Evolutionary conservation across 2,113 vertebrate genomes (phyloP), one percentile per base, ranked within the genome.

Genomic region (Mirounga angustirostris): DNA sequence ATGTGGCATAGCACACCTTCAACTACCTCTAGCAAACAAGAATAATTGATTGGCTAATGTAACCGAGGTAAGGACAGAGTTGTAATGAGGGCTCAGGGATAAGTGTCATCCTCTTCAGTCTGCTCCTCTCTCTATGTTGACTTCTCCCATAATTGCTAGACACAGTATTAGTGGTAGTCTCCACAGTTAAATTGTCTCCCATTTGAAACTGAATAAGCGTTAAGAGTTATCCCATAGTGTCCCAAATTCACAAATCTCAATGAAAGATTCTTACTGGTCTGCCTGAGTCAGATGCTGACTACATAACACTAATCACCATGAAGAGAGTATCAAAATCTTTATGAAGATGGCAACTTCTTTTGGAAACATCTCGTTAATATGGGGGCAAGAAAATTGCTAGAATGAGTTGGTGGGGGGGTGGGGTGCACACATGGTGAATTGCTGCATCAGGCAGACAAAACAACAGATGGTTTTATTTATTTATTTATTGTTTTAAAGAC

Each of bases 401-500:
- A 71, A 65, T 18, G 30, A 61, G 87, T 88, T 63, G 16, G 36
- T 63, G 30, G n/a, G 30, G n/a, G 54, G 80, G 14, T 58, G 24
- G 46, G 36, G 22, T 65, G 5, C 9, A 54, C 73, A 79, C 74
- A 74, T 86, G 61, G 19, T 19, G 36, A 85, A 88, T 52, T 85
- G 13, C 26, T 59, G 19, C 18, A 65, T 43, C 28, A 7, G 36
- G 59, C 7, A 93, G 71, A 91, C 46, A 81, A 90, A 96, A 94
- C n/a, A 91, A 46, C 90, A 91, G 74, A 85, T 94, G 76, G 79
- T 95, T 84, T 89, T 65, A 40, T 40, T 40, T 40, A 40, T 40
- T 40, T 40, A 40, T 40, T 40, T 40, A 36, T 36, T 36, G 36
- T 36, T 36, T 36, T 36, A 40, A 40, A 40, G 40, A 40, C 3